These are phyloP conservation scores for Psephotus haematonotus DNA, from an alignment of 2,113 vertebrate species.

Conservation along the genomic window DNA sequence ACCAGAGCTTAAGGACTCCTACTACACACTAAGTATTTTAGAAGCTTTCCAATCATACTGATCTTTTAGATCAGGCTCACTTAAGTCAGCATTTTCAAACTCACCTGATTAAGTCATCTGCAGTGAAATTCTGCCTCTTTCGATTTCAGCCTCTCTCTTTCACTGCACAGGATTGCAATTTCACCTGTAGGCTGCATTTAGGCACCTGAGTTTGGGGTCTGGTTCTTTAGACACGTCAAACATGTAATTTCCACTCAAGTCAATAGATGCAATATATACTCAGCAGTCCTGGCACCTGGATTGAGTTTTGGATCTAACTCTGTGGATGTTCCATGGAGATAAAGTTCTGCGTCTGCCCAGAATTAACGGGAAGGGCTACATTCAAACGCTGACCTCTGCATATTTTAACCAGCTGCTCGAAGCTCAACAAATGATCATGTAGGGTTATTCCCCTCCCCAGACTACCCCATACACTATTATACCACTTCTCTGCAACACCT, in stretches of 20 bases:
- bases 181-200: not conserved
- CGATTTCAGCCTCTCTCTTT: not conserved
- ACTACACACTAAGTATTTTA: not conserved
- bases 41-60: not conserved
- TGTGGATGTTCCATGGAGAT: not conserved
- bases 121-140: not conserved
- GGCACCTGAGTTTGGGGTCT: not conserved
- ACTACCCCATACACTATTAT: not conserved
- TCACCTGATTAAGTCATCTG: not conserved
- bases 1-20: not conserved
- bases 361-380: not conserved
- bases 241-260: not conserved
- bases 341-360: not conserved
- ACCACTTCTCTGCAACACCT: not conserved
- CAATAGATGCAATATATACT: not conserved
- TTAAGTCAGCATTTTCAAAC: not conserved
- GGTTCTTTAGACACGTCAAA: not conserved
- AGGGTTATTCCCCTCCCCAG: rapidly evolving
- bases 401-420: not conserved
- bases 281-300: not conserved
- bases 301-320: not conserved
- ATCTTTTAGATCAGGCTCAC: not conserved
- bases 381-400: not conserved
- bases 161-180: not conserved
- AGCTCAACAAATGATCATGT: not conserved